A percentile compares a stretch with the other conserved stretches of the same genome.
These are phyloP conservation scores for Menidia beryllina DNA, from an alignment of 2,113 vertebrate species.

Conservation along the genomic window DNA sequence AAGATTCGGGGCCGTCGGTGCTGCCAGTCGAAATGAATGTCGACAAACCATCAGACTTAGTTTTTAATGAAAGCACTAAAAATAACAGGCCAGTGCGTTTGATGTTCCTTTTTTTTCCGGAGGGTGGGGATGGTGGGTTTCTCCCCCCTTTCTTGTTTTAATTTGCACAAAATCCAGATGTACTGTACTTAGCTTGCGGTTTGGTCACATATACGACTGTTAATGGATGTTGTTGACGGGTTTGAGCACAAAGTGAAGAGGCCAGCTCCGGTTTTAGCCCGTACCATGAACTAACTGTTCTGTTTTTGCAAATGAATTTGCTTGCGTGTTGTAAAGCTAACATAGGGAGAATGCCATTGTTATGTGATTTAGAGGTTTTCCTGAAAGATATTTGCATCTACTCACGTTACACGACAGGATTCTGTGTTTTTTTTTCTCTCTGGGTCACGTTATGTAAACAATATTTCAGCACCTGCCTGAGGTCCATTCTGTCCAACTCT, in stretches of 20 bases:
- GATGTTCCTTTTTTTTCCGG: slow-evolving; percentile 34
- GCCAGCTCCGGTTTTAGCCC: slow-evolving; percentile 28
- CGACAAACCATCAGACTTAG: slow-evolving; percentile 33
- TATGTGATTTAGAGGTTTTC: slow-evolving; percentile 23
- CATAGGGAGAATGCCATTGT: slow-evolving; percentile 21
- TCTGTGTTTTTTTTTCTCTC: slow-evolving; percentile 50
- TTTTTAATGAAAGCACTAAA: slow-evolving; percentile 25
- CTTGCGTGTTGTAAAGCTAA: slow-evolving; percentile 25
- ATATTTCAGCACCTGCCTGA: slow-evolving; percentile 49
- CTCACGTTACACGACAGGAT: slow-evolving; percentile 34
- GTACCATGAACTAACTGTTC: slow-evolving; percentile 23
- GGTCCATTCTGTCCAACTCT: slow-evolving; percentile 7
- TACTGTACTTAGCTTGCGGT: slow-evolving; percentile 74
- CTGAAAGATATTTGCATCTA: slow-evolving; percentile 20
- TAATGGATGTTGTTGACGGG: slow-evolving; percentile 40
- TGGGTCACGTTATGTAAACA: slow-evolving; percentile 46
- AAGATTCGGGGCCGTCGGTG: neutral
- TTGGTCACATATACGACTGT: slow-evolving; percentile 65
- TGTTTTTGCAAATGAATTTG: slow-evolving; percentile 30
- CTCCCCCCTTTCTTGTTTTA: slow-evolving; percentile 40
- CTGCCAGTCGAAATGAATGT: slow-evolving; percentile 45
- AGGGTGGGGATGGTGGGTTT: too few relatives aligned
- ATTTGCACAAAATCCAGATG: slow-evolving; percentile 77
- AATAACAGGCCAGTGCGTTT: slow-evolving; percentile 38
- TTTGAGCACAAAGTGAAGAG: slow-evolving; percentile 63